phyloP scores from a whole-genome alignment of 1,140 invertebrate species.

The Saccostrea glomerata region DNA sequence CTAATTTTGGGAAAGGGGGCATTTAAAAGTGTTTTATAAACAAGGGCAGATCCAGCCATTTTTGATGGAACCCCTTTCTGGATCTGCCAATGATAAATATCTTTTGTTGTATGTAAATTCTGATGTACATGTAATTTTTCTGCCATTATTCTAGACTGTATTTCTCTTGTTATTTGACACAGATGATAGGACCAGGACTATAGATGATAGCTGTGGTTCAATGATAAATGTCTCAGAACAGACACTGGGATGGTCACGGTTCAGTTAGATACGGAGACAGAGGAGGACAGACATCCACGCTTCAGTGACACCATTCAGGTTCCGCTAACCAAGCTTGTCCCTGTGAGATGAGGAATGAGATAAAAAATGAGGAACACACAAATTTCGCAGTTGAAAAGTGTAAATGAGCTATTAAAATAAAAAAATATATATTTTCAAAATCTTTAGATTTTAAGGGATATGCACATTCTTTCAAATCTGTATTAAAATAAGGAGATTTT shows the following conservation, averaged over 20 bases:
- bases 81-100: too few species aligned
- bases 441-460: too few species aligned
- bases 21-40: neutral
- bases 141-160: too few species aligned
- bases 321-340: slow-evolving; percentile 71
- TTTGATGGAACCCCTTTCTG: too few species aligned
- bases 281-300: slow-evolving; percentile 57
- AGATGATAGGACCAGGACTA: slow-evolving; percentile 73
- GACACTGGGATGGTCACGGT: slow-evolving; percentile 74
- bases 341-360: slow-evolving; percentile 73
- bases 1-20: slow-evolving; percentile 56
- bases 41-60: too few species aligned
- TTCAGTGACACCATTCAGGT: slow-evolving; percentile 74
- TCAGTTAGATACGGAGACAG: slow-evolving; percentile 65
- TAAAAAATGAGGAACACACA: slow-evolving; percentile 31
- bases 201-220: slow-evolving; percentile 66
- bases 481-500: too few species aligned
- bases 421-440: too few species aligned
- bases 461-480: too few species aligned
- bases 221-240: slow-evolving; percentile 76
- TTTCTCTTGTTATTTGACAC: neutral
- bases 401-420: too few species aligned
- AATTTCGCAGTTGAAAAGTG: too few species aligned
- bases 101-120: too few species aligned
- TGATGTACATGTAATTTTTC: too few species aligned